A percentile compares a stretch with the other conserved stretches of the same genome.
Evolutionary conservation across 2,797 vertebrate genomes (phyloP).

Genomic region (Cryptoblepharus egeriae): DNA sequence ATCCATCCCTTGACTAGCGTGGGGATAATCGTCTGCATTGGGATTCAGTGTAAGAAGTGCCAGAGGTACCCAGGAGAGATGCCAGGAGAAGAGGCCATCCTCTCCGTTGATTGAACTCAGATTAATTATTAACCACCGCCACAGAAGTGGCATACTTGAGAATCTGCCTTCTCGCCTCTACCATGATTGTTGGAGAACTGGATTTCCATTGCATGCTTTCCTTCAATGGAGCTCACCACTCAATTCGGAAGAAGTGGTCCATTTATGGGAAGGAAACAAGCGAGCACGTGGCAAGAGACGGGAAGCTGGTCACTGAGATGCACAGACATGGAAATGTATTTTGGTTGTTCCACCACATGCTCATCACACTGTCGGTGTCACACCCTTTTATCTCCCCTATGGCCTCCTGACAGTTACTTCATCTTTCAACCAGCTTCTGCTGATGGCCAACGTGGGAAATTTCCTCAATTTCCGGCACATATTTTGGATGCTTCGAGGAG

Average conservation of each 20-base stretch:
- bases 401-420: slow-evolving; percentile 60
- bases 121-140: no score
- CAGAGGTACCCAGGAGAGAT: no score
- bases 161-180: no score
- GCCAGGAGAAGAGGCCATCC: no score
- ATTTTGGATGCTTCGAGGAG: slow-evolving; percentile 48
- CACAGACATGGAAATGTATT: slow-evolving; percentile 78
- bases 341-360: slow-evolving; percentile 72
- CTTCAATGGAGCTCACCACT: not conserved
- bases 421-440: slow-evolving; percentile 63
- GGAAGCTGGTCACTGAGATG: slow-evolving; percentile 59
- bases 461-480: slow-evolving; percentile 50
- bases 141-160: no score
- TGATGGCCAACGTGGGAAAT: slow-evolving; percentile 55
- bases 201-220: not conserved
- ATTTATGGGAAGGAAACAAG: slow-evolving; percentile 74
- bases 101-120: not conserved
- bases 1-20: not conserved
- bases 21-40: not conserved
- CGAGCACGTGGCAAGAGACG: slow-evolving; percentile 42
- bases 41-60: no score
- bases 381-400: slow-evolving; percentile 72
- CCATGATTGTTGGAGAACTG: no score
- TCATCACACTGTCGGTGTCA: slow-evolving; percentile 73
- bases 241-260: slow-evolving; percentile 43